Evolutionary conservation across 2,797 vertebrate species (phyloP).

Genomic region (Crocodylus rhombifer): DNA sequence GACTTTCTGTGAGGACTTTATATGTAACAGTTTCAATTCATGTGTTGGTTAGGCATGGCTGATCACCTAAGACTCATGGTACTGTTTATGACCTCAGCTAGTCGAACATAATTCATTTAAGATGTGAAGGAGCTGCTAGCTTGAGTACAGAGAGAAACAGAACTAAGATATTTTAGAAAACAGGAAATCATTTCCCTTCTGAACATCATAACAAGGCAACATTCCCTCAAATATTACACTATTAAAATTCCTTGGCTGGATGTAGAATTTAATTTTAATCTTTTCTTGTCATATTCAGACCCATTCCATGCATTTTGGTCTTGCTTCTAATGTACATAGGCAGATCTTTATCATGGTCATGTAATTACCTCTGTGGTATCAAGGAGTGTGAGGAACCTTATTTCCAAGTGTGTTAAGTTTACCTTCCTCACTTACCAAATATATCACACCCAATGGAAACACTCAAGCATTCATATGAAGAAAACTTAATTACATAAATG

Average conservation of each 20-base stretch:
- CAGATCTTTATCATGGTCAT: neutral
- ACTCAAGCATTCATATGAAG: neutral
- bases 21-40: neutral
- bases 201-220: neutral
- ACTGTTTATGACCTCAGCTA: neutral
- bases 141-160: neutral
- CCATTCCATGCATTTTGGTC: neutral
- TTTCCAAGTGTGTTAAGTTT: neutral
- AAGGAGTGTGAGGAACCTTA: neutral
- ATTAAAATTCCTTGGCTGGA: neutral
- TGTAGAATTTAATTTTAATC: neutral
- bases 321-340: rapidly evolving
- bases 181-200: neutral
- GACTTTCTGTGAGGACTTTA: neutral
- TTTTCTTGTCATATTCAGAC: neutral
- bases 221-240: neutral
- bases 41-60: neutral
- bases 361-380: neutral
- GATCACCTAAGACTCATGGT: neutral
- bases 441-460: neutral
- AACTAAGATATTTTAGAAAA: neutral
- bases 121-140: neutral
- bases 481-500: neutral
- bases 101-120: neutral
- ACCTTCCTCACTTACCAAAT: neutral